Evolutionary conservation across 2,113 vertebrate genomes (phyloP), one percentile per base, ranked within the genome.

Genomic region (Motacilla alba): DNA sequence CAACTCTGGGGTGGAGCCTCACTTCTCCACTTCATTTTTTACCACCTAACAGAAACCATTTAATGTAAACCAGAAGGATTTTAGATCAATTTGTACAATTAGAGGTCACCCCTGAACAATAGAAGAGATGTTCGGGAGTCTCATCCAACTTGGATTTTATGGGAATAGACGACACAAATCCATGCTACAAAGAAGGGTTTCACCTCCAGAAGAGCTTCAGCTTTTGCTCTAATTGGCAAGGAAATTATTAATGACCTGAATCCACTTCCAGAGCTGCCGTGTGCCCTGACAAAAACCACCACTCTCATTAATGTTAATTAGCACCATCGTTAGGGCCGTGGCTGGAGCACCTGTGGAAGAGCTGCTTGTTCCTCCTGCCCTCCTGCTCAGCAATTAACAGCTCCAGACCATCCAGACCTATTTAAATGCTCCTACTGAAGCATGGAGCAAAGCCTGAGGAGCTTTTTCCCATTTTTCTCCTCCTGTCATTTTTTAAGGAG

Each of bases 181-280:
- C 10, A 0, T 8, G 9, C 9, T n/a, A 5, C 33, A 50, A 16
- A 3, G 16, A 47, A 37, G 21, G 3, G 3, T 63, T 64, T 72
- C 44, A n/a, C 79, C 75, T 64, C 39, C 44, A 68, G 41, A 76
- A 12, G 14, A 8, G 30, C 35, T 83, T 23, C 58, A n/a, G 46
- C 49, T 69, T 74, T 59, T 92, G n/a, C 64, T 35, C 11, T 81
- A 52, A 78, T 78, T 89, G 62, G 21, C 55, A 37, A 43, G 37
- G 28, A 70, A 86, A 69, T 76, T 15, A 62, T 86, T 64, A 66
- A 90, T 20, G 83, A 80, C 35, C 47, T 11, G 31, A 53, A 22
- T 66, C n/a, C 18, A 0, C 55, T 33, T 53, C 23, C 83, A 60
- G 84, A 60, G 19, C 63, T 75, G 56, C 27, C 73, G 8, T 2